Percentiles rank a stretch among this genome's conserved stretches.
These are phyloP conservation scores for Drosophila kepulauana DNA, from an alignment of 1,140 invertebrate species.

Conservation along the genomic window DNA sequence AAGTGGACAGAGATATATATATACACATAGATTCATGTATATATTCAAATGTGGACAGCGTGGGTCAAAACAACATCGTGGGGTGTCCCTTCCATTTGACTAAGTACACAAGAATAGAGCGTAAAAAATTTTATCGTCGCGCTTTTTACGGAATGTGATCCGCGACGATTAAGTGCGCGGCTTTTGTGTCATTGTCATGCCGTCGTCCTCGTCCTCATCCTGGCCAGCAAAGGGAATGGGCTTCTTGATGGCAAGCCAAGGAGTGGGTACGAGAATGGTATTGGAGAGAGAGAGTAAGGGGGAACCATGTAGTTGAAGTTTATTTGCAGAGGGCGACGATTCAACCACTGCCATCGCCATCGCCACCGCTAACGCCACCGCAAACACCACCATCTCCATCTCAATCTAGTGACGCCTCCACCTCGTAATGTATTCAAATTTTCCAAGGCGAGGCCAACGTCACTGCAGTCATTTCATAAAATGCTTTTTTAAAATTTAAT, in stretches of 20 bases:
- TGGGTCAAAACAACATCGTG: constrained; percentile 55
- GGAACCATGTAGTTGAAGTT: constrained; percentile 37
- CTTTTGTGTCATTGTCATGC: constrained; percentile 84
- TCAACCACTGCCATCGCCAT: constrained; percentile 32
- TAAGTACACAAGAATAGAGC: constrained; percentile 83
- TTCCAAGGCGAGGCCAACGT: constrained; percentile 80
- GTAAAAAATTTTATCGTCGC: constrained; percentile 84
- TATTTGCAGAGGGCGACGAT: constrained; percentile 62
- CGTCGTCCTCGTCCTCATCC: constrained; percentile 40
- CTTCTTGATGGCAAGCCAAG: constrained; percentile 14
- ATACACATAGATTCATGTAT: too few relatives aligned
- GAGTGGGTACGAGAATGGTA: constrained; percentile 12
- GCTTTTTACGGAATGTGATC: constrained; percentile 84
- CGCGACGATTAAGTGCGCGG: constrained; percentile 84
- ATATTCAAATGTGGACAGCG: constrained; percentile 70
- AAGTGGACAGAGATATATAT: constrained; percentile 67
- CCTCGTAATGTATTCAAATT: constrained; percentile 81
- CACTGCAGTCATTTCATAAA: constrained; percentile 82
- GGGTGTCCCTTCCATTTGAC: constrained; percentile 71
- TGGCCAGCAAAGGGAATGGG: constrained; percentile 44
- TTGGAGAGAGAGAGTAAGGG: not conserved
- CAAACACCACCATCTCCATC: constrained; percentile 8
- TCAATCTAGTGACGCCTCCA: not conserved
- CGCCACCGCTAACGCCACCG: constrained; percentile 25
- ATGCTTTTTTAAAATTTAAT: constrained; percentile 81